Evolutionary conservation across 2,113 vertebrate species (phyloP).

Genomic region (Hippocampus abdominalis): DNA sequence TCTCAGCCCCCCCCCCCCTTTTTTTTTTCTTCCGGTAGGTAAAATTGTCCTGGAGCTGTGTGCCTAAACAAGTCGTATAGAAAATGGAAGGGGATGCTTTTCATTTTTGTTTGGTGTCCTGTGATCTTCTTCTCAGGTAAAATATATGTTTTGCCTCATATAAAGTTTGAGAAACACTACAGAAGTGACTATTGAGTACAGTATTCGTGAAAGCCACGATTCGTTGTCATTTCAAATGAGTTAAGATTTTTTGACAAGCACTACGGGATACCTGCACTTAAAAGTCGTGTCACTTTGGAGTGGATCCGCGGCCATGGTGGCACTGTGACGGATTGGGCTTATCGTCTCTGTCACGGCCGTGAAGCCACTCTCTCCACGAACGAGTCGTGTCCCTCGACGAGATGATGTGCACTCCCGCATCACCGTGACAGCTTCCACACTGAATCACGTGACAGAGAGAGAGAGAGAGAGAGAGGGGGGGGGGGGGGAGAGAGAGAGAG

Average conservation of each 20-base stretch:
- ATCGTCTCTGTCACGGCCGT: constrained; percentile 14
- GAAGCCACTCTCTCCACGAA: constrained; percentile 18
- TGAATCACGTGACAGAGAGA: constrained; percentile 17
- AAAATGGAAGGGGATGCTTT: no score
- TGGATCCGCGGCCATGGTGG: neutral
- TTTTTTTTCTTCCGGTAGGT: no score
- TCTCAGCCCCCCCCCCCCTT: no score
- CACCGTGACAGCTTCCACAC: constrained; percentile 18
- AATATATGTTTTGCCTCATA: neutral
- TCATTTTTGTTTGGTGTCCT: no score
- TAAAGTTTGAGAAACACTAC: neutral
- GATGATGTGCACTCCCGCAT: constrained; percentile 20
- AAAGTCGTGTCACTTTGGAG: neutral
- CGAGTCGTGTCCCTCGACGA: constrained; percentile 21
- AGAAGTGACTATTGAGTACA: neutral
- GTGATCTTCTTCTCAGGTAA: no score
- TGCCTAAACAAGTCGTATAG: no score
- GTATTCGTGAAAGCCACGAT: no score
- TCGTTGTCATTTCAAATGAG: neutral
- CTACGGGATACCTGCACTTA: neutral
- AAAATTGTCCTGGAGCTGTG: no score
- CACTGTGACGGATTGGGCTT: constrained; percentile 33
- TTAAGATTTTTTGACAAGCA: neutral
- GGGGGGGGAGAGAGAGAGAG: constrained; percentile 12
- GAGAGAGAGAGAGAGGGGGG: constrained; percentile 10